Conservation (phyloP, 2,113 vertebrate species). For the Microtus pennsylvanicus region DNA sequence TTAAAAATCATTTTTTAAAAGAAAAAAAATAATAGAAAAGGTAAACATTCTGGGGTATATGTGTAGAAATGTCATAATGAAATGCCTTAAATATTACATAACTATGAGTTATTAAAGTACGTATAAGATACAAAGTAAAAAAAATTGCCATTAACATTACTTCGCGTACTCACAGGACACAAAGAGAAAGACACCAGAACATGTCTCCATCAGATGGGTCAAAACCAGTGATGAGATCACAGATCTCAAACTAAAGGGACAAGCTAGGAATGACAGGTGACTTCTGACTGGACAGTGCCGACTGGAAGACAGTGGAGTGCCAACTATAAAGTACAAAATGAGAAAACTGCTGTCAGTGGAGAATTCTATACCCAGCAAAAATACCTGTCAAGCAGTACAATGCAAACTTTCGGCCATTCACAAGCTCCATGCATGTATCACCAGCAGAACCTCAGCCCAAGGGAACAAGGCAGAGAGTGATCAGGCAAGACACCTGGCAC, state of each 20-base stretch:
- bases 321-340: too few relatives aligned
- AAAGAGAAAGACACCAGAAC: background rate
- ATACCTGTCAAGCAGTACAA: too few relatives aligned
- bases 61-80: background rate
- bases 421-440: background rate
- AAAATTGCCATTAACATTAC: background rate
- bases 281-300: background rate
- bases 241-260: background rate
- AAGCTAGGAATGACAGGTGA: background rate
- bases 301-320: rapidly evolving
- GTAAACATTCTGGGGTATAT: background rate
- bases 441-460: background rate
- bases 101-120: background rate
- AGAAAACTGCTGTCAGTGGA: background rate
- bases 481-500: background rate
- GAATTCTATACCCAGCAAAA: slow-evolving; percentile 17
- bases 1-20: background rate
- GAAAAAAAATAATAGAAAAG: background rate
- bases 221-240: background rate
- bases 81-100: background rate
- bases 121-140: background rate
- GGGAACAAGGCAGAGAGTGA: background rate
- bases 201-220: background rate
- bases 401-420: background rate
- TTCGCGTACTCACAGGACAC: background rate